Base-by-base conservation (phyloP, 2,888 invertebrate genomes). In the Plagodis dolabraria region DNA sequence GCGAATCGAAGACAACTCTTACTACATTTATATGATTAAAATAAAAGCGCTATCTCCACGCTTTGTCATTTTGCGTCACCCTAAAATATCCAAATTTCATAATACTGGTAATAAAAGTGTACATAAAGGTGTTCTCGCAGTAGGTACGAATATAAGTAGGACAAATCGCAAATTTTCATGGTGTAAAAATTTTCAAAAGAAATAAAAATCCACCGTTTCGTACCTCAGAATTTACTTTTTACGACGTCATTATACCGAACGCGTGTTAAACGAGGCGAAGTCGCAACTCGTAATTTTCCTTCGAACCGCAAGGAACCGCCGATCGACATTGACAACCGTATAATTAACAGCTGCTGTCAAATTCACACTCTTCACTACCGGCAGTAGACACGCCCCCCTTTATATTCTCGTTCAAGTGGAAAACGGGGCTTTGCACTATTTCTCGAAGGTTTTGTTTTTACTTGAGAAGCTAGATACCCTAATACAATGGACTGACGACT, bases 331-430 rank as follows among this genome's bases (percentile, higher is more conserved):
- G 80, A 80, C 79, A 79, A 78, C 77, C 79, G 80, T 83, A 85
- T 86, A 88, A 90, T 90, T 90, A 89, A 88, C 87, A 82, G 76
- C 81, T 81, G 75, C 85, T 85, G 87, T 87, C 89, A 86, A 83
- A 88, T 86, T 85, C 88, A 86, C 85, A 83, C 83, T 61, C 49
- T 42, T 61, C 84, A 81, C 82, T 87, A 79, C 64, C 43, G 6
- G 6, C 12, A 11, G 43, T 11, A 0, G 43, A 59, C 71, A 74
- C 76, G 72, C 76, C 75, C 57, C 49, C 60, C 77, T 79, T 73
- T 56, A 47, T 40, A 36, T 36, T 8, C 36, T 36, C 22, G 22
- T 22, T 22, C 22, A 22, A 22, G 22, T 22, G 4, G 22, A 22
- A 22, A 22, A 22, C 22, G 22, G 22, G 22, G 22, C 4, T 4